Conservation (phyloP, 1,140 invertebrate species). For the Ceratitis capitata region DNA sequence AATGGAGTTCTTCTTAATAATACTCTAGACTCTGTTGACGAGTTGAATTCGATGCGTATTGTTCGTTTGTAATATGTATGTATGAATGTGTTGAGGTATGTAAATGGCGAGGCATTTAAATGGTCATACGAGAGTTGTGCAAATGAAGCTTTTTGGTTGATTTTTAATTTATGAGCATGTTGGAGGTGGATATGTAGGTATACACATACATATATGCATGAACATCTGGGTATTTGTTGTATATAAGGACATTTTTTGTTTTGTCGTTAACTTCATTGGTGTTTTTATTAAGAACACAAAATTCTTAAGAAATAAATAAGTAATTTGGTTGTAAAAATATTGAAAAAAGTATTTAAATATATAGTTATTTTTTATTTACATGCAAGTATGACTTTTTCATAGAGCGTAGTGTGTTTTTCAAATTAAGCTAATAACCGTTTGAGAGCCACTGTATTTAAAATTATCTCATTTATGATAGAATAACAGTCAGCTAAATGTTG, state of each 20-base stretch:
- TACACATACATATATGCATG: background rate
- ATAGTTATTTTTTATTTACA: background rate
- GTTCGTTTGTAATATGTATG: background rate
- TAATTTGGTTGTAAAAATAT: background rate
- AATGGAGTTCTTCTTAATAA: background rate
- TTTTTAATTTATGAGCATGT: too few relatives aligned
- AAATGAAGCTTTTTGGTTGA: background rate
- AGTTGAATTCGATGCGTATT: background rate
- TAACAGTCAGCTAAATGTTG: background rate
- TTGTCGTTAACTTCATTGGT: too few relatives aligned
- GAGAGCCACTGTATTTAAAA: background rate
- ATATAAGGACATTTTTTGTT: too few relatives aligned
- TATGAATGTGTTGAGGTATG: too few relatives aligned
- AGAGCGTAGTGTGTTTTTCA: too few relatives aligned
- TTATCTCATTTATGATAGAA: background rate
- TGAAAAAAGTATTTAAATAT: background rate
- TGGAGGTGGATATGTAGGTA: background rate
- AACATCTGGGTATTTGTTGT: background rate
- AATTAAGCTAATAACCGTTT: background rate
- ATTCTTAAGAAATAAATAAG: too few relatives aligned
- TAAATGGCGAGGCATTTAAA: background rate
- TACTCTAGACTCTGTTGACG: too few relatives aligned
- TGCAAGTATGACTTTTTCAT: too few relatives aligned
- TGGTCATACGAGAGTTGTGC: background rate
- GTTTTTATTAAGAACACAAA: too few relatives aligned